Conservation (phyloP, 2,797 vertebrate species). For the Channallabes apus region DNA sequence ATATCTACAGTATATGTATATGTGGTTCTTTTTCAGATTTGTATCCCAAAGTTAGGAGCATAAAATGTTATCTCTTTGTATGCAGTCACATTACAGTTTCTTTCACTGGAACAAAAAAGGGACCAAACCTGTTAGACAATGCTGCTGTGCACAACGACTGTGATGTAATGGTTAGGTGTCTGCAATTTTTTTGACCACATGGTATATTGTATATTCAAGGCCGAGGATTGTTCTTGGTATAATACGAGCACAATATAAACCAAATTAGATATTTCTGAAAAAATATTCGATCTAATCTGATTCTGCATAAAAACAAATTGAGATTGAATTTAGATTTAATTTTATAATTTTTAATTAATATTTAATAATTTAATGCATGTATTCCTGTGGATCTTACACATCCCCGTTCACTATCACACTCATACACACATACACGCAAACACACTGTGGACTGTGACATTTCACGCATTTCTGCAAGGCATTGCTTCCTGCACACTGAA, state of each 20-base stretch:
- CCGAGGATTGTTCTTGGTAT: neutral
- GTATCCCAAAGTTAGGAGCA: neutral
- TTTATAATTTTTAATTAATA: neutral
- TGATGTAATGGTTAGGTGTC: neutral
- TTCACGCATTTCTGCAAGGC: conserved; percentile 43
- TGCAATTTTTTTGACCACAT: neutral
- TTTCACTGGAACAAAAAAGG: neutral
- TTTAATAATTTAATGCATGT: too few relatives aligned
- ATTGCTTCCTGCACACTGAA: conserved; percentile 37
- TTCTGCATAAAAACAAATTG: neutral
- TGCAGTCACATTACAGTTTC: neutral
- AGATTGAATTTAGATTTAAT: neutral
- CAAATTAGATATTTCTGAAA: neutral
- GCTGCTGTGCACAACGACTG: neutral
- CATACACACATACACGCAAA: conserved; percentile 6
- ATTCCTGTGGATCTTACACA: neutral
- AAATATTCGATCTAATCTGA: neutral
- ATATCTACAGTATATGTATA: neutral
- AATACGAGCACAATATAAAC: neutral
- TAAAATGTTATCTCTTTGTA: neutral
- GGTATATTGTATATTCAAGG: neutral
- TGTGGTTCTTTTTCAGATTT: neutral
- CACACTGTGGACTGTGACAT: conserved; percentile 22
- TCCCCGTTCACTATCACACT: neutral
- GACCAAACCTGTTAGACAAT: neutral